These are phyloP conservation scores for Bedellia somnulentella DNA, from an alignment of 2,888 invertebrate species.

Conservation along the genomic window DNA sequence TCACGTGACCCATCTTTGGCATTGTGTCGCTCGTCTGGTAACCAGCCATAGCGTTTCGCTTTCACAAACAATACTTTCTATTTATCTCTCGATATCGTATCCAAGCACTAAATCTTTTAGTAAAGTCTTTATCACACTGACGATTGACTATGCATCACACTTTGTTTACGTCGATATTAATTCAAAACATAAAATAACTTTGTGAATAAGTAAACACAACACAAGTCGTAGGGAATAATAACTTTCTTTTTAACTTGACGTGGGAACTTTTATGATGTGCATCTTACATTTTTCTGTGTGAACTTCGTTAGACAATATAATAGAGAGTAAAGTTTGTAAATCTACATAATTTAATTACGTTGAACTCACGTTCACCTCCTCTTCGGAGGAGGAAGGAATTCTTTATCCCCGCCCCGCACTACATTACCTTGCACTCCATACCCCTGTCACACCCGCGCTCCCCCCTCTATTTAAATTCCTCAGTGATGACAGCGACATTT, in stretches of 20 bases:
- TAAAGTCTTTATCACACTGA: too few species aligned
- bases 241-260: constrained; percentile 40
- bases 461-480: too few species aligned
- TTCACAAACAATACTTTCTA: constrained; percentile 9
- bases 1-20: constrained; percentile 52
- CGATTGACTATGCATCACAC: too few species aligned
- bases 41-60: constrained; percentile 27
- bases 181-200: too few species aligned
- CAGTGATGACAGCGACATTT: too few species aligned
- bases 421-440: too few species aligned
- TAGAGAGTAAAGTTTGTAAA: constrained; percentile 27
- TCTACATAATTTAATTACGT: constrained; percentile 36
- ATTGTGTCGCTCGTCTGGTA: constrained; percentile 44
- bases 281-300: constrained; percentile 39
- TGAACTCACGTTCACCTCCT: constrained; percentile 13
- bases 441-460: too few species aligned
- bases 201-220: too few species aligned
- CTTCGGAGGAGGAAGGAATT: constrained; percentile 16
- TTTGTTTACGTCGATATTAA: too few species aligned
- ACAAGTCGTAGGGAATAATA: too few species aligned
- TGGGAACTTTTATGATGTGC: constrained; percentile 28
- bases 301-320: constrained; percentile 33
- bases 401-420: constrained; percentile 21
- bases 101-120: too few species aligned
- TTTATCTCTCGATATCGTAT: too few species aligned